Conservation (phyloP, 1,140 invertebrate species). For the Sycophaga agraensis region DNA sequence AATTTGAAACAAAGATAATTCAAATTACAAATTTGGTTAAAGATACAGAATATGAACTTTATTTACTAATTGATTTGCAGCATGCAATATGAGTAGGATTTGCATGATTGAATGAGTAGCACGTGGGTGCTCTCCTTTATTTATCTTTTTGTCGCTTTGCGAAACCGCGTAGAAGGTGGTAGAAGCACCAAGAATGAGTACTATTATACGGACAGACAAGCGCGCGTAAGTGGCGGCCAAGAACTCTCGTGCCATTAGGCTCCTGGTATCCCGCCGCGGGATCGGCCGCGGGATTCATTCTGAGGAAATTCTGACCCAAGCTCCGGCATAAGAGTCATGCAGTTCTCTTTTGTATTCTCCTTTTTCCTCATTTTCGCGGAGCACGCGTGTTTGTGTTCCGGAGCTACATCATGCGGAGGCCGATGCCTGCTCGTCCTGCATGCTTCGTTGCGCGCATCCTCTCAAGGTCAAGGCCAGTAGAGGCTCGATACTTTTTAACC, state of each 20-base stretch:
- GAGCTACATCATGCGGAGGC: background rate
- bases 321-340: background rate
- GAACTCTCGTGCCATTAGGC: conserved; percentile 13
- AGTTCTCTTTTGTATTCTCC: background rate
- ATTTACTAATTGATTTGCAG: too few relatives aligned
- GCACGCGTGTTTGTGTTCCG: background rate
- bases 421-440: background rate
- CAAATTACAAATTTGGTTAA: too few relatives aligned
- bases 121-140: too few relatives aligned
- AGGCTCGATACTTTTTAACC: too few relatives aligned
- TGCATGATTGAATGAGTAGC: too few relatives aligned
- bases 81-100: too few relatives aligned
- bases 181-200: too few relatives aligned
- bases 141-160: too few relatives aligned
- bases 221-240: conserved; percentile 4
- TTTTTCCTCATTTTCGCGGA: background rate
- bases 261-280: conserved; percentile 9
- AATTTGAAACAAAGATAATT: too few relatives aligned
- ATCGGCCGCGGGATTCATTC: too few relatives aligned
- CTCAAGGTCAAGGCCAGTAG: conserved; percentile 10
- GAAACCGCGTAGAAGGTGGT: background rate
- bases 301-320: conserved; percentile 17
- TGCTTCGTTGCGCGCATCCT: background rate
- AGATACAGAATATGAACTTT: too few relatives aligned
- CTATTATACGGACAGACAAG: too few relatives aligned